A percentile compares a stretch with the other conserved stretches of the same genome.
Conservation (phyloP, 2,113 vertebrate species). For the Macrotis lagotis region DNA sequence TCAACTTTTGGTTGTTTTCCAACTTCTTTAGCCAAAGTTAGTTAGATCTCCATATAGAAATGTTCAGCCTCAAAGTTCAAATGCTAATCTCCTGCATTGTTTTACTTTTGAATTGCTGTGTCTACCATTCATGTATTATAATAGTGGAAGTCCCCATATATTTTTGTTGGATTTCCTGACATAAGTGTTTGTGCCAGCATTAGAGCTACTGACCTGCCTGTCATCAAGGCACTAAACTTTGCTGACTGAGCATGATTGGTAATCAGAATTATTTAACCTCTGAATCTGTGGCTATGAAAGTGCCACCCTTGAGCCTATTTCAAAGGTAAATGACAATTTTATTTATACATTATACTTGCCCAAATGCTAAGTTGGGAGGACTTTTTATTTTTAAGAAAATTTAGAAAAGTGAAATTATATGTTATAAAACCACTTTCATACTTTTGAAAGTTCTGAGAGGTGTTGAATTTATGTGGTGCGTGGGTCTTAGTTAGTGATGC, state of each 20-base stretch:
- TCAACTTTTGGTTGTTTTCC: slow-evolving; percentile 60
- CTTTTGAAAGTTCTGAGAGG: slow-evolving; percentile 55
- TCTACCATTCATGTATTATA: slow-evolving; percentile 65
- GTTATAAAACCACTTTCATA: slow-evolving; percentile 46
- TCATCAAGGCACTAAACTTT: slow-evolving; percentile 77
- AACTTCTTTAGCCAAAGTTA: slow-evolving; percentile 59
- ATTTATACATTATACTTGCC: slow-evolving; percentile 42
- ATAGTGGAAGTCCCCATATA: slow-evolving; percentile 56
- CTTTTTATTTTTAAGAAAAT: slow-evolving; percentile 37
- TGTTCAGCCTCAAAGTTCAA: slow-evolving; percentile 49
- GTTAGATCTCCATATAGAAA: slow-evolving; percentile 49
- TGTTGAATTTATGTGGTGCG: slow-evolving; percentile 55
- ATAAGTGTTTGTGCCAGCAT: slow-evolving; percentile 71
- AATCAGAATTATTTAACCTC: slow-evolving; percentile 72
- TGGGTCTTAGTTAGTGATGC: slow-evolving; percentile 81
- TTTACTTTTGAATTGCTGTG: slow-evolving; percentile 60
- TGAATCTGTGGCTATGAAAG: slow-evolving; percentile 69
- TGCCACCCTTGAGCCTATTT: slow-evolving; percentile 57
- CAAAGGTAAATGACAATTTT: slow-evolving; percentile 64
- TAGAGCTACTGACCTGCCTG: slow-evolving; percentile 76
- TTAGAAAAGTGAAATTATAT: slow-evolving; percentile 56
- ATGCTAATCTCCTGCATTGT: slow-evolving; percentile 49
- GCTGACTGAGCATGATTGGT: slow-evolving; percentile 74
- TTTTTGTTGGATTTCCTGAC: slow-evolving; percentile 70
- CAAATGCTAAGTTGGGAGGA: slow-evolving; percentile 63